Base-by-base conservation (phyloP, 35 echinoderm and acorn worm genomes). In the Ptychodera flava region DNA sequence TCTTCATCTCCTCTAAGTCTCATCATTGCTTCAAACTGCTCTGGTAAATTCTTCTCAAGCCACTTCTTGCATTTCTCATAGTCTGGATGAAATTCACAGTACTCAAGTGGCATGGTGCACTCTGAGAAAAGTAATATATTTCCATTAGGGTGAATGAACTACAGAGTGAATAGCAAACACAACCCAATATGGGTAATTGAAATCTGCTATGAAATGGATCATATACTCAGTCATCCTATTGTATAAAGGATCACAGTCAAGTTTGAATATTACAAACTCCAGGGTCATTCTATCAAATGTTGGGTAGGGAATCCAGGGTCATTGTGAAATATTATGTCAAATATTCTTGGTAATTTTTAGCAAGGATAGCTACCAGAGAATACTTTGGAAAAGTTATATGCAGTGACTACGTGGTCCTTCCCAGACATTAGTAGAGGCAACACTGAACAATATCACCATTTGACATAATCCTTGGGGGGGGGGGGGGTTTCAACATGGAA, bases 31-130 rank as follows among this genome's bases (percentile, higher is more conserved):
- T 99, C 93, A 85, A 99, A 93, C 33, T 94, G 16, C 12, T 92
- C 83, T n/a, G 96, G 96, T 38, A 91, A 94, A 37, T 99, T 80
- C 32, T 84, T 86, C 77, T 94, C 90, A 14, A 93, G 80, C 96
- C 96, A 99, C 12, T 83, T 77, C 88, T 93, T 94, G 52, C 96
- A 99, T 33, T 94, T 87, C 16, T 99, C 93, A 87, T 99, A 99
- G 28, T 85, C 81, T 33, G 96, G 90, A 81, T 89, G 36, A 81
- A 90, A 94, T 80, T 94, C 92, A 84, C 96, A 99, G 80, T 92
- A 92, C 33, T 99, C 96, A 15, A 88, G 35, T 16, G 93, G 96
- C 93, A 99, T 85, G 0, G 88, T 79, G 79, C 96, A 99, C 53
- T 90, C 96, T 99, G 35, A 15, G 35, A n/a, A 86, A 79, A 80